A percentile compares a stretch with the other conserved stretches of the same genome.
These are phyloP conservation scores for Pristionchus mayeri DNA, from an alignment of 2,888 invertebrate genomes.

Conservation along the genomic window DNA sequence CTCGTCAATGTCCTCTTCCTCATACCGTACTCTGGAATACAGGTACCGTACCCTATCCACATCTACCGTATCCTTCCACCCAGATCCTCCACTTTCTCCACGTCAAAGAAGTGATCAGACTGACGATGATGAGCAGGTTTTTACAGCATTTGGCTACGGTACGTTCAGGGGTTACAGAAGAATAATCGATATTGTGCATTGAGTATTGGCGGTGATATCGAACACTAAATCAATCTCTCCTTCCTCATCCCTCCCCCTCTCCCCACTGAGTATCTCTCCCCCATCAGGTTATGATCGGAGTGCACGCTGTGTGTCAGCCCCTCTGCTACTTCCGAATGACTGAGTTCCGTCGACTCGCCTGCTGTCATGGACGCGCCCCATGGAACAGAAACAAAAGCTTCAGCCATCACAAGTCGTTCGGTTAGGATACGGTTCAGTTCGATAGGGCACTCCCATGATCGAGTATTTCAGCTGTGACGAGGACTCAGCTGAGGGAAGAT, in stretches of 20 bases:
- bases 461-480: slow-evolving; percentile 17
- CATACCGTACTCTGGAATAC: slow-evolving; percentile 72
- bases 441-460: not conserved
- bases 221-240: no score
- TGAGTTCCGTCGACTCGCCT: slow-evolving; percentile 75
- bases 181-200: no score
- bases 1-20: slow-evolving; percentile 75
- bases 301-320: slow-evolving; percentile 76
- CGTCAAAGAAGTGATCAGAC: not conserved
- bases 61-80: not conserved
- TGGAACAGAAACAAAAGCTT: slow-evolving; percentile 70
- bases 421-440: slow-evolving; percentile 53
- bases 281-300: slow-evolving; percentile 72
- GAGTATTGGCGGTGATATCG: no score
- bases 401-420: slow-evolving; percentile 69
- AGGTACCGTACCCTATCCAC: slow-evolving; percentile 49
- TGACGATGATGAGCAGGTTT: not conserved
- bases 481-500: slow-evolving; percentile 25
- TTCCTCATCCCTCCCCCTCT: no score
- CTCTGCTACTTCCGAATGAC: slow-evolving; percentile 75
- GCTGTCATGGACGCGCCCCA: slow-evolving; percentile 63
- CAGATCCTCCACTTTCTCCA: slow-evolving; percentile 46
- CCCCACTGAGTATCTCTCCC: not conserved
- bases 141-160: slow-evolving; percentile 27
- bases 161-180: not conserved